Conservation (phyloP, 2,888 invertebrate genomes). For the Trissolcus japonicus region DNA sequence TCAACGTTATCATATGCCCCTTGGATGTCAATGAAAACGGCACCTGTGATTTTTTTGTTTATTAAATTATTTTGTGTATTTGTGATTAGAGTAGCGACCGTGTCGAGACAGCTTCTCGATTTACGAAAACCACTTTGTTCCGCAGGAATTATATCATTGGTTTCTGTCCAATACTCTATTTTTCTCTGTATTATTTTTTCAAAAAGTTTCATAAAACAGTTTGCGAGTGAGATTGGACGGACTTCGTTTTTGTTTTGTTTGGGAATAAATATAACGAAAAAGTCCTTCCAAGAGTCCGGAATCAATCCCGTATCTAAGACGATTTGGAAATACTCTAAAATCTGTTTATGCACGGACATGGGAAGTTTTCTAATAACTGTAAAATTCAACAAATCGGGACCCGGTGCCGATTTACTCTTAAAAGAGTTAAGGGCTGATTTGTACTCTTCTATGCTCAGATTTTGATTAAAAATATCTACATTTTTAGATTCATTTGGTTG, state of each 20-base stretch:
- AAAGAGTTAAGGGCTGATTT: slow-evolving; percentile 8
- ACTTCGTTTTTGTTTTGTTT: not conserved
- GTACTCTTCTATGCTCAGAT: not conserved
- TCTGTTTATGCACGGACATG: not conserved
- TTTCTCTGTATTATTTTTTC: not conserved
- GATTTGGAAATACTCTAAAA: not conserved
- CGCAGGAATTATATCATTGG: not conserved
- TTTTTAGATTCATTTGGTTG: not conserved
- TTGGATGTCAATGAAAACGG: not conserved
- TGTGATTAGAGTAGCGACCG: not conserved
- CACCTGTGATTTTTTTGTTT: not conserved
- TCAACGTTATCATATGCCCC: not conserved
- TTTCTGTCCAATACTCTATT: not conserved
- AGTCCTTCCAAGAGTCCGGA: not conserved
- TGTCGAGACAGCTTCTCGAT: not conserved
- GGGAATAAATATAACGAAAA: not conserved
- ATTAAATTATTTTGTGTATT: not conserved
- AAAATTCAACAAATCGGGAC: slow-evolving; percentile 9
- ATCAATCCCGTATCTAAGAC: not conserved
- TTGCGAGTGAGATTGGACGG: not conserved
- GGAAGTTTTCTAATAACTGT: not conserved
- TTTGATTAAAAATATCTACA: not conserved
- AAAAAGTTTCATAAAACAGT: not conserved
- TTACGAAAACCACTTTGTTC: slow-evolving; percentile 6
- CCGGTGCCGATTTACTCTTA: slow-evolving; percentile 3